These are phyloP conservation scores for Karalla daura DNA, from an alignment of 2,797 vertebrate species.

Conservation along the genomic window DNA sequence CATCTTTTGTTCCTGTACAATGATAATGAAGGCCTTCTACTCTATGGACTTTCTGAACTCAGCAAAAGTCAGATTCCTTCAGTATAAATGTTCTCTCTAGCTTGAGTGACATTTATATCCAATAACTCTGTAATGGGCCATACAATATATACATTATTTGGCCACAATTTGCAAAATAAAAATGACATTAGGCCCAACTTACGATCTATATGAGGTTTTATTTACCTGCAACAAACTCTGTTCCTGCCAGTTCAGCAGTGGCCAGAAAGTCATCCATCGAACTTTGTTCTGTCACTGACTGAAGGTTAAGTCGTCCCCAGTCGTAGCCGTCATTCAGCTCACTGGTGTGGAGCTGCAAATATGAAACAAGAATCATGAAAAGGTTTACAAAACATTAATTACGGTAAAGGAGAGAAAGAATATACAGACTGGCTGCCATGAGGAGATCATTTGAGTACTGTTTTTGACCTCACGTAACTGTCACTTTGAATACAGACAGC, in stretches of 20 bases:
- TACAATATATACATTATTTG: too few species aligned
- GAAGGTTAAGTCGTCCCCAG: slow-evolving; percentile 91
- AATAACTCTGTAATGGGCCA: too few species aligned
- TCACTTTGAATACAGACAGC: too few species aligned
- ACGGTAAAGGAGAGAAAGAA: not conserved
- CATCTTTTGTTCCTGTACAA: too few species aligned
- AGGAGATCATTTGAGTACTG: too few species aligned
- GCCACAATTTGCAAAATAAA: too few species aligned
- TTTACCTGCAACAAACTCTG: slow-evolving; percentile 92
- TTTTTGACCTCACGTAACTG: not conserved
- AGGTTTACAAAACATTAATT: not conserved
- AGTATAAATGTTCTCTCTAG: too few species aligned
- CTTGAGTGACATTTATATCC: too few species aligned
- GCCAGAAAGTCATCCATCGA: slow-evolving; percentile 96
- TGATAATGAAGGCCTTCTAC: too few species aligned
- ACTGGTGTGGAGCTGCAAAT: slow-evolving; percentile 89
- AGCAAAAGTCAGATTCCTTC: too few species aligned
- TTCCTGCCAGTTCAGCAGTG: slow-evolving; percentile 93
- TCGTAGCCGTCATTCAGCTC: slow-evolving; percentile 92
- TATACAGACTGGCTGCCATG: not conserved
- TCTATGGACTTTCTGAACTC: too few species aligned
- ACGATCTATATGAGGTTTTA: not conserved
- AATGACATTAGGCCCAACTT: not conserved
- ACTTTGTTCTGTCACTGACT: slow-evolving; percentile 94
- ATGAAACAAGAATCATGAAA: not conserved